Evolutionary conservation across 2,888 invertebrate genomes (phyloP), one percentile per base, ranked within the genome.

Genomic region (Steinernema hermaphroditum): DNA sequence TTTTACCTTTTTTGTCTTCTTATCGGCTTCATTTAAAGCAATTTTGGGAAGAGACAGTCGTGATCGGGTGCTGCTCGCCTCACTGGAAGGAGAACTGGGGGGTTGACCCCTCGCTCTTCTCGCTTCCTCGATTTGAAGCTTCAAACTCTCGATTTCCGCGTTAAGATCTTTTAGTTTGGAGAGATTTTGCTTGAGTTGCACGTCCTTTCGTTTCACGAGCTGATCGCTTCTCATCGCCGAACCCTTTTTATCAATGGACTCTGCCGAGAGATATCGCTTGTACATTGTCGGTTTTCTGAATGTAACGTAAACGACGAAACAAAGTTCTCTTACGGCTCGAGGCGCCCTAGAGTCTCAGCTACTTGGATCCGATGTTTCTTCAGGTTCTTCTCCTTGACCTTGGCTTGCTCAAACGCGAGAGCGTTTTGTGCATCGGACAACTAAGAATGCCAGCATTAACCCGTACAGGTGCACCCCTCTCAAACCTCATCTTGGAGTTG

Each of bases 401-500:
- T 54, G 24, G 27, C 27, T 16, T 54, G 54, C 27, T 54, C 54
- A 22, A 54, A 54, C 4, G 54, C 54, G 6, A 54, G 16, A 4
- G 54, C 54, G 27, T 54, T 54, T 54, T 54, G 54, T 8, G 27
- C 54, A 16, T 54, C 54, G 9, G 54, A 54, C 24, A 54, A 27
- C 54, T 54, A 14, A 4, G n/a, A 16, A 46, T 54, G 6, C 2
- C 9, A n/a, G 46, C 6, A 46, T 46, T 6, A 4, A 46, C 16
- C 4, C 16, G 16, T 24, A 54, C 24, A 22, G 24, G 6, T 12
- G 19, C 54, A n/a, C n/a, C n/a, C n/a, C n/a, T n/a, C n/a, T n/a
- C n/a, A 12, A 27, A 27, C 54, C 54, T 54, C n/a, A 24, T 54
- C 54, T 16, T 54, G 54, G 8, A 54, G 54, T 22, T 54, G 6